Evolutionary conservation across 2,113 vertebrate species (phyloP).

Genomic region (Xyliphius kryptos): DNA sequence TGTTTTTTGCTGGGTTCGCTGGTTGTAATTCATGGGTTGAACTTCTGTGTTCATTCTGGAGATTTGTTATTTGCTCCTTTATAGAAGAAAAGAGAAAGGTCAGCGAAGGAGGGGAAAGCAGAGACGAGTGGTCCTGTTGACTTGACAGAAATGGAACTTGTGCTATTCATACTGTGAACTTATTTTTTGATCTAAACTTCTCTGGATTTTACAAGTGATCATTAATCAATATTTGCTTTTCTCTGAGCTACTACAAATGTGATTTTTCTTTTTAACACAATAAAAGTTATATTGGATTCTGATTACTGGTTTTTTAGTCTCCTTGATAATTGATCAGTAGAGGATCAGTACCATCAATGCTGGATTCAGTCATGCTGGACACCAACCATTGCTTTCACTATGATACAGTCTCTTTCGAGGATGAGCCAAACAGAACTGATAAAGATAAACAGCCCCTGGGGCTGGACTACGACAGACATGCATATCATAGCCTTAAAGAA

Average conservation of each 20-base stretch:
- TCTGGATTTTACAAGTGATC: no score
- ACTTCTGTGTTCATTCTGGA: slow-evolving; percentile 1
- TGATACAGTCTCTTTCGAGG: slow-evolving; percentile 56
- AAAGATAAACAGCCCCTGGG: slow-evolving; percentile 54
- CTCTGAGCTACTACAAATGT: no score
- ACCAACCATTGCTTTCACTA: slow-evolving; percentile 63
- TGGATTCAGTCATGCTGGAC: slow-evolving; percentile 65
- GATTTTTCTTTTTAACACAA: no score
- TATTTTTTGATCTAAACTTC: no score
- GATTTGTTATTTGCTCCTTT: slow-evolving; percentile 6
- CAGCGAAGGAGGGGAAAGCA: slow-evolving; percentile 13
- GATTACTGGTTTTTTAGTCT: slow-evolving; percentile 6
- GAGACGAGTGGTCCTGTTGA: slow-evolving; percentile 16
- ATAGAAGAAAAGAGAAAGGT: slow-evolving; percentile 11
- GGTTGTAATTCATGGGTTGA: slow-evolving; percentile 7
- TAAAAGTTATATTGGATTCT: slow-evolving; percentile 24
- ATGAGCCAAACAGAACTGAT: slow-evolving; percentile 56
- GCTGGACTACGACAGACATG: slow-evolving; percentile 57
- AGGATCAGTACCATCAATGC: slow-evolving; percentile 39
- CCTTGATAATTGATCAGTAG: slow-evolving; percentile 18
- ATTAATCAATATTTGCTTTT: no score
- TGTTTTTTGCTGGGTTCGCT: slow-evolving; percentile 8
- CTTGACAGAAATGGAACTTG: slow-evolving; percentile 25
- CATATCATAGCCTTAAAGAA: slow-evolving; percentile 70
- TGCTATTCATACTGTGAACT: no score